Conservation (phyloP, 2,113 vertebrate species). For the Alosa alosa region DNA sequence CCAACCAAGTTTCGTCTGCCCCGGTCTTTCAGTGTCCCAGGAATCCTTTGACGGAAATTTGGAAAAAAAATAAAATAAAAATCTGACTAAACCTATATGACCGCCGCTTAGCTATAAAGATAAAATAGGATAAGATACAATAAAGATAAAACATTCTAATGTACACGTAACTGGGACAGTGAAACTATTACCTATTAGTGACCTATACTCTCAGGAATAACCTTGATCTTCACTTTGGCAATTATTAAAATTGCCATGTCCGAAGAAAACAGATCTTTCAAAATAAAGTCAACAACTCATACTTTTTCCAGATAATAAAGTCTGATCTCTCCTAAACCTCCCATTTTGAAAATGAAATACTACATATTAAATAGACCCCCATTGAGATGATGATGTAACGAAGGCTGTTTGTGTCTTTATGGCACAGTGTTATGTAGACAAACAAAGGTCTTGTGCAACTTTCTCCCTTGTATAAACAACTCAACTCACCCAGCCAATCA, state of each 20-base stretch:
- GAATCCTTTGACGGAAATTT: too few relatives aligned
- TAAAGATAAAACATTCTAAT: neutral
- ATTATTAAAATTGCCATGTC: neutral
- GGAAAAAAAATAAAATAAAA: too few relatives aligned
- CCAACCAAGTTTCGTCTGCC: too few relatives aligned
- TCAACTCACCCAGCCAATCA: conserved; percentile 88
- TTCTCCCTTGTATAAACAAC: conserved; percentile 31
- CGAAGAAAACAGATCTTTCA: neutral
- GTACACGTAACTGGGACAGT: neutral
- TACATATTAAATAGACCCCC: neutral
- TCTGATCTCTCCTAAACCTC: neutral
- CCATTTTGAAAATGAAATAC: neutral
- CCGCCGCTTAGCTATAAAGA: neutral
- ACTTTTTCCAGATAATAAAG: too few relatives aligned
- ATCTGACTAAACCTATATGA: too few relatives aligned
- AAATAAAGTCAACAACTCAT: neutral
- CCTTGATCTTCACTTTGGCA: neutral
- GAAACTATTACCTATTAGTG: neutral
- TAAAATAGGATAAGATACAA: too few relatives aligned
- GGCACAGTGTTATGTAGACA: neutral
- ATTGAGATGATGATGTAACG: neutral
- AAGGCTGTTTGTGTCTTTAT: neutral
- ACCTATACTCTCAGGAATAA: neutral
- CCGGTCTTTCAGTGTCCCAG: too few relatives aligned
- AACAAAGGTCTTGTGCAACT: neutral